Percentiles rank a stretch among this genome's conserved stretches.
Conservation (phyloP, 2,113 vertebrate genomes). For the Ivindomyrus marchei region DNA sequence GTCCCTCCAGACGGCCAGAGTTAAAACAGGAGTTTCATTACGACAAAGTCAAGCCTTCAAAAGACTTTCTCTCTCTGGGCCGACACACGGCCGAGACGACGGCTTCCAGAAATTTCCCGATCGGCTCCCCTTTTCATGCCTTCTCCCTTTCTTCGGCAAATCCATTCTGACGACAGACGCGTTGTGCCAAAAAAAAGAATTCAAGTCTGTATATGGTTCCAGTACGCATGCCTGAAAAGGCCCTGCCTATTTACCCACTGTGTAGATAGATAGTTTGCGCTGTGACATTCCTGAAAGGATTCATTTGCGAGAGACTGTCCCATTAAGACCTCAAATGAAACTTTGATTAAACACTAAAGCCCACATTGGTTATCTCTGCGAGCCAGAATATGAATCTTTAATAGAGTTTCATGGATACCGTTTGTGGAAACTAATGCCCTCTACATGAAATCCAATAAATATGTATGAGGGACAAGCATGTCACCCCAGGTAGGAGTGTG, state of each 20-base stretch:
- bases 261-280: neutral
- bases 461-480: slow-evolving; percentile 15
- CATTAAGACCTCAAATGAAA: slow-evolving; percentile 19
- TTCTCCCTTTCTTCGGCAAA: neutral
- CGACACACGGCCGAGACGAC: neutral
- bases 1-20: neutral
- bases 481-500: slow-evolving; percentile 14
- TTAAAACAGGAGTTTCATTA: neutral
- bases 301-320: slow-evolving; percentile 3
- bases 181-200: neutral
- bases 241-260: neutral
- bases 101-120: neutral
- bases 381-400: slow-evolving; percentile 19
- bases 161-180: neutral
- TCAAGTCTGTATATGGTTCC: neutral
- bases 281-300: slow-evolving; percentile 6
- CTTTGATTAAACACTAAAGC: slow-evolving; percentile 14
- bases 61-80: neutral
- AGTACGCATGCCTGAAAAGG: neutral
- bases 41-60: neutral
- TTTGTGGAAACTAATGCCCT: slow-evolving; percentile 11
- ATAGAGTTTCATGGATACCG: neutral
- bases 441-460: slow-evolving; percentile 22
- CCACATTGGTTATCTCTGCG: slow-evolving; percentile 15
- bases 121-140: neutral